phyloP scores from a whole-genome alignment of 2,888 invertebrate genomes.

The Lingula anatina region DNA sequence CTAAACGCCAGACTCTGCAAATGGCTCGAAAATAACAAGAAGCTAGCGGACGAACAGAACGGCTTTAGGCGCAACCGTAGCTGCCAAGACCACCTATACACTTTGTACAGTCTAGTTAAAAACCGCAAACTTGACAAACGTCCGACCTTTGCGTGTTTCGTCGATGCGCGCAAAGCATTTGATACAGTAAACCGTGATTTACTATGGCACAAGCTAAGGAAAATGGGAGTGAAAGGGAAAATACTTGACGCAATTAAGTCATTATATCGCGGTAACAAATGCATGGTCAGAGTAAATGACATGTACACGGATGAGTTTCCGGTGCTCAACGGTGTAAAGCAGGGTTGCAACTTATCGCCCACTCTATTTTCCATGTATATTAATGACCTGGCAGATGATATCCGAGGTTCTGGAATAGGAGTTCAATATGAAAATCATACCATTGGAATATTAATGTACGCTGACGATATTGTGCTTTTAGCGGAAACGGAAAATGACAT shows the following conservation, averaged over 20 bases:
- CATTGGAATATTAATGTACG: neutral
- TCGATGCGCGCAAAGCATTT: conserved; percentile 9
- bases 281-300: conserved; percentile 1
- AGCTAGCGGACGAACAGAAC: conserved; percentile 7
- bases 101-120: conserved; percentile 6
- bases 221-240: conserved; percentile 3
- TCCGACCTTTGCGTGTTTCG: conserved; percentile 9
- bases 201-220: conserved; percentile 8
- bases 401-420: conserved; percentile 1
- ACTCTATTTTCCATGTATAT: conserved; percentile 6
- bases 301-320: neutral
- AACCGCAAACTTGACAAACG: conserved; percentile 3
- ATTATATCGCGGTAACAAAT: conserved; percentile 3
- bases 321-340: conserved; percentile 5
- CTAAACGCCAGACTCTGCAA: neutral
- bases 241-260: conserved; percentile 5
- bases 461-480: conserved; percentile 4
- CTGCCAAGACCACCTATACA: conserved; percentile 9
- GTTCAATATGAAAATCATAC: neutral
- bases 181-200: conserved; percentile 6
- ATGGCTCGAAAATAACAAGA: conserved; percentile 2
- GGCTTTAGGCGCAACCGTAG: conserved; percentile 6
- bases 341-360: conserved; percentile 7
- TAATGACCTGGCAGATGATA: conserved; percentile 6
- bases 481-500: conserved; percentile 1